Evolutionary conservation across 2,888 invertebrate genomes (phyloP).

Genomic region (Clivina fossor): DNA sequence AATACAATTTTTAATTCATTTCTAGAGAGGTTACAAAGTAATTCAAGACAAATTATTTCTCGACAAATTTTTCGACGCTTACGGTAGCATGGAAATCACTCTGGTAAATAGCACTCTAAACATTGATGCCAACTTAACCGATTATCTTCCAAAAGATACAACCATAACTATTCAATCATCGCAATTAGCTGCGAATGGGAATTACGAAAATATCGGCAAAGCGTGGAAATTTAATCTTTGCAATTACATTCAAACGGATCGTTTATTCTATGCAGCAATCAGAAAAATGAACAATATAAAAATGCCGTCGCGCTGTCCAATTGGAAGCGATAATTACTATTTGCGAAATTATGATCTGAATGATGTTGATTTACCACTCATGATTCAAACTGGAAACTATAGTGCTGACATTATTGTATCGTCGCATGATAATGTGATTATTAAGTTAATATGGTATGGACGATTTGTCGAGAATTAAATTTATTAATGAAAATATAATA

Average conservation of each 20-base stretch:
- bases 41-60: constrained; percentile 6
- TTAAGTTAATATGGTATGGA: constrained; percentile 2
- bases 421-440: not conserved
- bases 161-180: not conserved
- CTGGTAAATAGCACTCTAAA: constrained; percentile 1
- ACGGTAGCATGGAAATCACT: not conserved
- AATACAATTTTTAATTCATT: too few species aligned
- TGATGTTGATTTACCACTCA: constrained; percentile 12
- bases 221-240: not conserved
- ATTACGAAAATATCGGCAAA: constrained; percentile 1
- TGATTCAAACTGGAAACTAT: constrained; percentile 11
- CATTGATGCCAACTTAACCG: constrained; percentile 2
- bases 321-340: constrained; percentile 1
- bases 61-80: not conserved
- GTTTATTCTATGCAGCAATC: constrained; percentile 1
- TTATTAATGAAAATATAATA: too few species aligned
- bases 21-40: not conserved
- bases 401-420: not conserved
- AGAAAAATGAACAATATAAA: not conserved
- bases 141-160: not conserved
- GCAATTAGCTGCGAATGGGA: not conserved
- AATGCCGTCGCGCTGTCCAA: constrained; percentile 7
- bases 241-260: not conserved
- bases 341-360: constrained; percentile 9
- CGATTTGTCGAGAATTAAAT: not conserved